phyloP scores from a whole-genome alignment of 2,797 vertebrate genomes.

The Darevskia mixta region DNA sequence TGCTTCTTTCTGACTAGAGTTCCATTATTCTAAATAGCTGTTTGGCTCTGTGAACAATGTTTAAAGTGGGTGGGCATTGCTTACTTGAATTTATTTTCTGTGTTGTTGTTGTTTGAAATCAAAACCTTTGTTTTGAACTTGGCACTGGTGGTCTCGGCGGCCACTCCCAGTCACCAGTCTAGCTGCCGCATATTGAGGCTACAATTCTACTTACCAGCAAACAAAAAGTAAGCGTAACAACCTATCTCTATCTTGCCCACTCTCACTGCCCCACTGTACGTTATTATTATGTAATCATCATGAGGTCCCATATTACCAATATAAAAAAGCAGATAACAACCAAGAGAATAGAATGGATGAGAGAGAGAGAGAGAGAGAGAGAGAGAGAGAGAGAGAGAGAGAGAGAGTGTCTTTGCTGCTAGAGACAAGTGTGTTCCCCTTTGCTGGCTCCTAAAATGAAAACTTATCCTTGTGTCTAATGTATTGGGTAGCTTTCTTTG shows the following conservation, averaged over 20 bases:
- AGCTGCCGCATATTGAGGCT: not conserved
- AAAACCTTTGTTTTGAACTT: not conserved
- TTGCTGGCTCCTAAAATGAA: not conserved
- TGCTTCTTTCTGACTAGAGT: not conserved
- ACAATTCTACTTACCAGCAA: not conserved
- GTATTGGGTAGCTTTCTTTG: not conserved
- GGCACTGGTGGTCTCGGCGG: not conserved
- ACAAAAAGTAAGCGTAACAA: not conserved
- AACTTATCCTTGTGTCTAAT: not conserved
- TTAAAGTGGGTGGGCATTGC: not conserved
- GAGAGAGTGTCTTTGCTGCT: too few relatives aligned
- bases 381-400: too few relatives aligned
- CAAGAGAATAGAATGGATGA: too few relatives aligned
- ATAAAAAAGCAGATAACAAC: too few relatives aligned
- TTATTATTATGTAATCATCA: too few relatives aligned
- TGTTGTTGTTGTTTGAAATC: not conserved
- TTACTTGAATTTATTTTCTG: not conserved
- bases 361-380: too few relatives aligned
- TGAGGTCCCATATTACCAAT: too few relatives aligned
- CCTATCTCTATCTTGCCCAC: not conserved
- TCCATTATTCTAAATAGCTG: not conserved
- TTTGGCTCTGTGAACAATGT: not conserved
- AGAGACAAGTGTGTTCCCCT: not conserved
- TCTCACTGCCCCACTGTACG: too few relatives aligned
- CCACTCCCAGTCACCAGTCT: too few relatives aligned